Percentiles rank a stretch among this genome's conserved stretches.
Evolutionary conservation across 1,140 invertebrate genomes (phyloP).

Genomic region (Drosophila ananassae): DNA sequence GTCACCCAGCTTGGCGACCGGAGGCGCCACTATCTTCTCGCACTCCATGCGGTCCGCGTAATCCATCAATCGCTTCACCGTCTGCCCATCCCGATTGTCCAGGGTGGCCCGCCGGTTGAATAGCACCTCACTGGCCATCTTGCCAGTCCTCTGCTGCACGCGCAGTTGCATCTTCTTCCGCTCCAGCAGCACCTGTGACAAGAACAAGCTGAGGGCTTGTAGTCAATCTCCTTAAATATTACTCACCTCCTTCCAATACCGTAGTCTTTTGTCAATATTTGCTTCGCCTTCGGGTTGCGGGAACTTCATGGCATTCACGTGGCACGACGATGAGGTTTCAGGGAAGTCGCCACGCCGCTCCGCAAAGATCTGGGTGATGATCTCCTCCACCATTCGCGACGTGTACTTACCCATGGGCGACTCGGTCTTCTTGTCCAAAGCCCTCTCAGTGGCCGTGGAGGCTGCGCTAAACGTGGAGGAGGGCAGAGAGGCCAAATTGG

Average conservation of each 20-base stretch:
- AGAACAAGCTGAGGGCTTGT: background rate
- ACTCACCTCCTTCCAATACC: constrained; percentile 60
- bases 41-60: constrained; percentile 59
- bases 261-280: constrained; percentile 53
- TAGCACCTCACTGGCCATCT: constrained; percentile 55
- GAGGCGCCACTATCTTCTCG: constrained; percentile 1
- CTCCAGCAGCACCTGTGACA: constrained; percentile 26
- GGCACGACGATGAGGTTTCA: constrained; percentile 42
- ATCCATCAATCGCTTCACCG: constrained; percentile 58
- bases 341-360: constrained; percentile 47
- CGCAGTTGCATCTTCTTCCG: constrained; percentile 50
- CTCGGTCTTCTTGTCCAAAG: background rate
- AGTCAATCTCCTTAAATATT: background rate
- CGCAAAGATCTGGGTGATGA: constrained; percentile 46
- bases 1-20: background rate
- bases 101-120: constrained; percentile 63
- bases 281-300: background rate
- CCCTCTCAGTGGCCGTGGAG: background rate
- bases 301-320: background rate
- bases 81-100: constrained; percentile 64
- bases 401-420: constrained; percentile 31
- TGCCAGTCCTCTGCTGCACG: constrained; percentile 49
- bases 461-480: background rate
- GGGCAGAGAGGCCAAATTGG: constrained; percentile 12
- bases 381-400: constrained; percentile 51